Conservation (phyloP, 37 sponge, comb jelly and placozoan species). For the Ephydatia muelleri region DNA sequence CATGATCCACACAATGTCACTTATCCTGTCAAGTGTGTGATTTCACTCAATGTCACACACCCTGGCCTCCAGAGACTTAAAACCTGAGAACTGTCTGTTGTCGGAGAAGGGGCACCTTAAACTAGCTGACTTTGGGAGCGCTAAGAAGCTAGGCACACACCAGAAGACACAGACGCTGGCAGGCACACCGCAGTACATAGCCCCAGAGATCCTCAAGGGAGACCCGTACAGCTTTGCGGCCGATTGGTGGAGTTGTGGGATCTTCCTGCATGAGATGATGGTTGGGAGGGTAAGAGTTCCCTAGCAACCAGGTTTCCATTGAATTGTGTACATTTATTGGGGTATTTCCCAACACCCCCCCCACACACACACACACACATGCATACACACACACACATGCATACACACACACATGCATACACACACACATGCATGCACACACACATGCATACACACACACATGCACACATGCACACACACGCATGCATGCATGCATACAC, state of each 20-base stretch:
- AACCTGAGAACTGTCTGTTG: constrained; percentile 85
- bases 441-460: too few relatives aligned
- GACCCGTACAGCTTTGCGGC: constrained; percentile 79
- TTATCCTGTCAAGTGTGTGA: too few relatives aligned
- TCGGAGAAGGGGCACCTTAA: constrained; percentile 65
- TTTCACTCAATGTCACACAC: too few relatives aligned
- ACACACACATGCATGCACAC: too few relatives aligned
- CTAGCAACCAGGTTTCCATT: background rate
- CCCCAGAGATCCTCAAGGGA: constrained; percentile 84
- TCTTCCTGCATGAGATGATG: constrained; percentile 79
- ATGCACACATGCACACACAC: too few relatives aligned
- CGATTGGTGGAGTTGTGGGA: constrained; percentile 89
- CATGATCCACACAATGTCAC: too few relatives aligned
- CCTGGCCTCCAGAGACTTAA: constrained; percentile 65
- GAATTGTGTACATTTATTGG: too few relatives aligned
- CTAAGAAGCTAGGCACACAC: constrained; percentile 56
- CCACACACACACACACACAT: too few relatives aligned
- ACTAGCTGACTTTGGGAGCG: constrained; percentile 87
- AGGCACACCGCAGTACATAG: constrained; percentile 87
- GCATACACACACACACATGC: too few relatives aligned
- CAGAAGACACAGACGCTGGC: constrained; percentile 73
- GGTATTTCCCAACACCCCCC: too few relatives aligned
- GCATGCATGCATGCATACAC: too few relatives aligned
- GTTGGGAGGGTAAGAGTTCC: constrained; percentile 61
- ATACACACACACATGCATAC: too few relatives aligned